Base-by-base conservation (phyloP, 2,797 vertebrate genomes). In the Neostethus bicornis region DNA sequence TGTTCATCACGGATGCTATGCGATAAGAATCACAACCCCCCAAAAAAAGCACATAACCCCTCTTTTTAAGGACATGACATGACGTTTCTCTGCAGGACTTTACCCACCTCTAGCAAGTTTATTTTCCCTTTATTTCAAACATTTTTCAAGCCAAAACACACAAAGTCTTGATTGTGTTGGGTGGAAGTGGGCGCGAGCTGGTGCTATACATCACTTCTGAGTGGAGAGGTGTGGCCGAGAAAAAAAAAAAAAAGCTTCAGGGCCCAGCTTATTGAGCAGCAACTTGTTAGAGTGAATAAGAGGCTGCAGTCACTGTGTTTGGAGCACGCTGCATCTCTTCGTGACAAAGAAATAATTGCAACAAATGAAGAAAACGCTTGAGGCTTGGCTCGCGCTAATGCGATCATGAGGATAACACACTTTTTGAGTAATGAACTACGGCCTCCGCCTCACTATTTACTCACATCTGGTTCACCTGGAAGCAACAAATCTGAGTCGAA, bases 81-180 rank as follows among this genome's bases (percentile, higher is more conserved):
- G 4, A 14, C 51, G 67, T 51, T 60, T 67, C 67, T 61, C 61
- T 49, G 41, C 42, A 77, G 61, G 66, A 79, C 49, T 17, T 2
- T 13, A 66, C 65, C 66, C 77, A 75, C 70, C 79, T 53, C 57
- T 62, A 48, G 52, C 65, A 77, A 56, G 58, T 85, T 76, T 59
- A 78, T 74, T 74, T 32, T 21, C 13, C 4, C 21, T 24, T 77
- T 70, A 70, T 73, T 75, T 67, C 2, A 1, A 61, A 61, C 70
- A 82, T 78, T 77, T 67, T 61, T 84, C 77, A 80, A 43, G 49
- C 79, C 70, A 75, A 71, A 79, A 75, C 46, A 65, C 74, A 84
- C 71, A 73, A 77, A 65, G 64, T 61, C 72, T 81, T 87, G 80
- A 83, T 85, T 85, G 75, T 41, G 56, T 84, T 87, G 69, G 62